Base-by-base conservation (phyloP, 1,140 invertebrate genomes). In the Penaeus chinensis region DNA sequence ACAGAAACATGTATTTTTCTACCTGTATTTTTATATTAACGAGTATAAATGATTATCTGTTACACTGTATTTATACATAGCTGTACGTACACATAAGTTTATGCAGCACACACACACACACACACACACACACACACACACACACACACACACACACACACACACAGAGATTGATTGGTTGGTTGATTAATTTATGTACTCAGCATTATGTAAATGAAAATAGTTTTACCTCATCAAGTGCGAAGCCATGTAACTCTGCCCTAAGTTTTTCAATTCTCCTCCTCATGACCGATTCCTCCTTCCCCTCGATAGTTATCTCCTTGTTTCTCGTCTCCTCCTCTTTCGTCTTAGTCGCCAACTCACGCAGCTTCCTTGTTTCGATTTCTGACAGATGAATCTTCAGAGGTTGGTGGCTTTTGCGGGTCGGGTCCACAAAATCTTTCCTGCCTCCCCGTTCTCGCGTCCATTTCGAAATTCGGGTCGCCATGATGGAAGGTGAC, bases 401-500 rank as follows among this genome's bases (percentile, higher is more conserved):
- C 8, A 86, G 77, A 4, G 42, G 77, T 32, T 86, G 84, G 62
- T 86, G 84, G 54, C 84, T 81, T 19, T 77, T 37, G 61, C 84
- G 76, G 8, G 84, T 86, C 19, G 22, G 76, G 27, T 86, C 84
- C 0, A 69, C 84, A 54, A 86, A 86, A 47, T 86, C 84, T 60
- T 86, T 86, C 62, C 42, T 80, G 13, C 77, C 77, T 3, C 84
- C 84, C 22, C 65, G 61, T 71, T 86, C 84, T 3, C 84, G 76
- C 19, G 84, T 86, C 84, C 84, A 86, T n/a, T 86, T 86, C 20
- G 84, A 80, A 76, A 86, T 80, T 62, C 47, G 71, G 37, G 84
- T 86, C 54, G 82, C 82, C 84, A 79, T 86, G 76, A 54, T 61
- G 65, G 65, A 54, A 47, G 22, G 32, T 27, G 74, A 63, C 83